Base-by-base conservation (phyloP, 2,888 invertebrate genomes). In the Sesamia inferens region DNA sequence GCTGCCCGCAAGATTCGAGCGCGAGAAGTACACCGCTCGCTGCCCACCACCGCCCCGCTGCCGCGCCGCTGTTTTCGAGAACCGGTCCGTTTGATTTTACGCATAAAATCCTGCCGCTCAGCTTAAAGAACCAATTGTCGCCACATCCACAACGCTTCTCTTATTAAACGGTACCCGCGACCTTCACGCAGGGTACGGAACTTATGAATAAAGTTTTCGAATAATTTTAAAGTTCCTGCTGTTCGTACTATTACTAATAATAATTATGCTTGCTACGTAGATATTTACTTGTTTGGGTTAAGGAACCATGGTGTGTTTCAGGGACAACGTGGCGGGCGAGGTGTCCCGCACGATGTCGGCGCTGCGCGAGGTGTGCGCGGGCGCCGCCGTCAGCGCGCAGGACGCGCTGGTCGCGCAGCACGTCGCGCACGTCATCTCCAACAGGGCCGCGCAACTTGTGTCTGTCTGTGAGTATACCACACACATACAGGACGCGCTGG, bases 381-480 rank as follows among this genome's bases (percentile, higher is more conserved):
- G 85, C 74, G 90, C 84, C 11, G 5, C 47, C 13, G 58, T 92
- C 10, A 8, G 79, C 48, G 79, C 87, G 59, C 83, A 79, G 10
- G 98, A 98, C 91, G 94, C 97, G 24, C 94, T 93, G 14, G 96
- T 98, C 19, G 96, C 98, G 71, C 97, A 97, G 89, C 97, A 98
- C 89, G 97, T 97, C 24, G 97, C 97, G 79, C 96, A 97, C 65
- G 92, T 98, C 68, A 96, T 98, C 70, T 97, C 98, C 54, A 97
- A 97, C 88, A 96, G 98, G 74, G 98, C 98, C 8, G 98, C 98
- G 67, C 97, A 97, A 79, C 96, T 98, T 24, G 97, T 98, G 48
- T 97, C 98, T 0, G 97, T 97, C 66, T 97, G 98, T 97, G 92
- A 97, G 97, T 96, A 55, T 2, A 31, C n/a, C 11, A 13, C 42